Conservation (phyloP, 2,888 invertebrate genomes). For the Dasypogon diadema region DNA sequence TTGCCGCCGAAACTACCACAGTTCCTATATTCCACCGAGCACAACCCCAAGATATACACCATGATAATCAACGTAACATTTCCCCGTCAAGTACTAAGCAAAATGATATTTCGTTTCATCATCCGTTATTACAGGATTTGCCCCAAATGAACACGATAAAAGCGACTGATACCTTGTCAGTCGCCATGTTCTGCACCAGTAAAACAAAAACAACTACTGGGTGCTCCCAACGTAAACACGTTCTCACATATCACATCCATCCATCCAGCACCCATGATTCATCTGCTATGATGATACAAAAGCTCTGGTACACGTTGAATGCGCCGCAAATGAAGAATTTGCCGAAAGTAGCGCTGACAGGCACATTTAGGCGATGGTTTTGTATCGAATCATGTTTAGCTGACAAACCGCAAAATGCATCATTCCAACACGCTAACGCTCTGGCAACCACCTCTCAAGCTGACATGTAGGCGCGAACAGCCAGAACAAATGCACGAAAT, state of each 20-base stretch:
- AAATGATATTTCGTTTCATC: conserved; percentile 31
- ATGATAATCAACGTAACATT: not conserved
- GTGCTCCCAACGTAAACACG: conserved; percentile 8
- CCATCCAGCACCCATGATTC: conserved; percentile 42
- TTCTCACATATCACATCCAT: conserved; percentile 35
- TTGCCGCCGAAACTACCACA: too few species aligned
- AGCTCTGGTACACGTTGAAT: not conserved
- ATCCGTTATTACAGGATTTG: conserved; percentile 44
- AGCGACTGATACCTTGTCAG: conserved; percentile 46
- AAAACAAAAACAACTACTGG: conserved; percentile 20
- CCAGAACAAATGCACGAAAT: conserved; percentile 19
- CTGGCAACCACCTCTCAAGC: not conserved
- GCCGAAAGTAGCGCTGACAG: conserved; percentile 54
- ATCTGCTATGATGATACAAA: conserved; percentile 29
- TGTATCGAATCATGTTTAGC: conserved; percentile 56
- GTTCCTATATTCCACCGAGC: too few species aligned
- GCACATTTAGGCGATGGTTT: conserved; percentile 56
- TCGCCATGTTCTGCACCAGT: not conserved
- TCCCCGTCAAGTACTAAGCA: not conserved
- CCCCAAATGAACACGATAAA: conserved; percentile 43
- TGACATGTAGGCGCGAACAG: conserved; percentile 33
- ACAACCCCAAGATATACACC: too few species aligned
- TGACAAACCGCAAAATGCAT: conserved; percentile 57
- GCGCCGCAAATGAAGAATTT: conserved; percentile 35
- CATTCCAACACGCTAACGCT: conserved; percentile 43